These are phyloP conservation scores for Bucorvus abyssinicus DNA, from an alignment of 2,797 vertebrate genomes.

Conservation along the genomic window DNA sequence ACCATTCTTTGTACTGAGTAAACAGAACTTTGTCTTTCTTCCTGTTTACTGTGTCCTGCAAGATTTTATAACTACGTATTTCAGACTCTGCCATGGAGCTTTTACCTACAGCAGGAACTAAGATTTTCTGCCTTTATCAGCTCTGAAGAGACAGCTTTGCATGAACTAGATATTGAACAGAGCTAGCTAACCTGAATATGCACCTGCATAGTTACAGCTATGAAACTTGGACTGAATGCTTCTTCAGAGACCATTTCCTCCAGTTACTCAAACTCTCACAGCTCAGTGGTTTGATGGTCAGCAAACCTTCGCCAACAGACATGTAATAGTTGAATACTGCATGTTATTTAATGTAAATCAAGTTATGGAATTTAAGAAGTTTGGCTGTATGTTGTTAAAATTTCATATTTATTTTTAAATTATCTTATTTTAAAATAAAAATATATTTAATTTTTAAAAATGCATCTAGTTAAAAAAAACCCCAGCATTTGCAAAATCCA, in stretches of 20 bases:
- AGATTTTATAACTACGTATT: not conserved
- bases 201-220: not conserved
- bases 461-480: not conserved
- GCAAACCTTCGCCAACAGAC: not conserved
- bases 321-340: not conserved
- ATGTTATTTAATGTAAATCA: not conserved
- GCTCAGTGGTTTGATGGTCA: not conserved
- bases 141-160: not conserved
- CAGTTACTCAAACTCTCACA: not conserved
- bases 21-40: not conserved
- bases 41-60: not conserved
- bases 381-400: not conserved
- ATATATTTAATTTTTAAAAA: not conserved
- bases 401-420: not conserved
- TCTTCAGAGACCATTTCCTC: not conserved
- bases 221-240: not conserved
- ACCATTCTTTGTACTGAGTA: not conserved
- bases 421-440: not conserved
- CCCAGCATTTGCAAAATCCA: not conserved
- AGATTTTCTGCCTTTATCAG: not conserved
- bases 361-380: not conserved
- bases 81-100: not conserved
- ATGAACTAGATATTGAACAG: not conserved
- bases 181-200: slow-evolving; percentile 10
- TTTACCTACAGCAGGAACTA: not conserved